Base-by-base conservation (phyloP, 2,797 vertebrate genomes). In the Fistularia commersonii region DNA sequence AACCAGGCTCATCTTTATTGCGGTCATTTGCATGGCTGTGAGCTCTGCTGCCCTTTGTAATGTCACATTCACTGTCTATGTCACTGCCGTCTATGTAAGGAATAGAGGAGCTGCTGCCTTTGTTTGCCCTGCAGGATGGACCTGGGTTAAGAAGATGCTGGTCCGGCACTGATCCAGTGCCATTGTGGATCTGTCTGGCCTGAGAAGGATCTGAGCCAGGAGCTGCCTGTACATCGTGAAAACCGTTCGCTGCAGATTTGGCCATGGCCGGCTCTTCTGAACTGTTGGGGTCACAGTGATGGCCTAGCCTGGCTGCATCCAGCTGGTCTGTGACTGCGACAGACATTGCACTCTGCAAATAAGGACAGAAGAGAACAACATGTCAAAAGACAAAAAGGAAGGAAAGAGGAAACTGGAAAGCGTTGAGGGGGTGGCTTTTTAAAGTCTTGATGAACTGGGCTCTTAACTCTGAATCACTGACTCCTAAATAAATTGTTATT, bases 51-150 rank as follows among this genome's bases (percentile, higher is more conserved):
- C 72, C 87, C 89, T 92, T 93, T 64, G 92, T 85, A 57, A 91
- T 89, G 60, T 95, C 94, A 58, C 91, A 93, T 86, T 97, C 95
- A 54, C 94, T 96, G 92, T 97, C 95, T 95, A 93, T 89, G 66
- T 97, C 95, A 88, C 94, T 96, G 92, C 94, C 94, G 92, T 97
- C 94, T 92, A 97, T 97, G 90, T 96, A 97, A 83, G 95, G 94
- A 70, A 97, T 97, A 86, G 95, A 97, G 51, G 92, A 90, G 76
- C 90, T 94, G 90, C 95, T 97, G 92, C 94, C 94, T 84, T 89
- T 87, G 85, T 94, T 93, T 89, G 94, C 93, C 86, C 92, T 90
- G 88, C 91, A 93, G 91, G 94, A 92, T 93, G 94, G 93, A 97
- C 95, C 95, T 97, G 94, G 93, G 92, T 92, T 93, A 69, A 93